Conservation (phyloP, 1,140 invertebrate species). For the Chlorops oryzae region DNA sequence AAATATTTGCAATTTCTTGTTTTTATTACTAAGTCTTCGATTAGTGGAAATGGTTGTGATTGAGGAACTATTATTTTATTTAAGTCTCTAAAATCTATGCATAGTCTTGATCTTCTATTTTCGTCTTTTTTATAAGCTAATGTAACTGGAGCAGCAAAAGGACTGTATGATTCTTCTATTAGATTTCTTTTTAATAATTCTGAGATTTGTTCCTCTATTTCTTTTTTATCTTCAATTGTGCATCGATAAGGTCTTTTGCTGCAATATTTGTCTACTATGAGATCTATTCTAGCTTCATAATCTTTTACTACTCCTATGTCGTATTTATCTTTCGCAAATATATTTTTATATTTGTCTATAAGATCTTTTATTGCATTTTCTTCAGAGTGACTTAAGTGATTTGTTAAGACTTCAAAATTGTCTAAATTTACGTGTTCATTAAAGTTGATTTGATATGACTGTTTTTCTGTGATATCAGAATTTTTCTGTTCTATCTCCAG, state of each 20-base stretch:
- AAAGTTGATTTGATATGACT: constrained; percentile 24
- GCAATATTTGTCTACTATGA: constrained; percentile 31
- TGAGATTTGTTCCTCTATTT: constrained; percentile 33
- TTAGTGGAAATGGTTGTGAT: too few species aligned
- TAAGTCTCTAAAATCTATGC: too few species aligned
- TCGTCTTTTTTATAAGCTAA: too few species aligned
- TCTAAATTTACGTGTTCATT: constrained; percentile 28
- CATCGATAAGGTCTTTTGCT: constrained; percentile 34
- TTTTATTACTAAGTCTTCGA: constrained; percentile 34
- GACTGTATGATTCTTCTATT: constrained; percentile 34
- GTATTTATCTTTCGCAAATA: constrained; percentile 31
- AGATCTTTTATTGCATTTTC: constrained; percentile 22
- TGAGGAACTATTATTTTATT: too few species aligned
- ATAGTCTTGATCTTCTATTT: constrained; percentile 26
- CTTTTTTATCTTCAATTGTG: constrained; percentile 25
- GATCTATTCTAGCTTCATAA: constrained; percentile 34
- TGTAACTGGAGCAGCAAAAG: constrained; percentile 33
- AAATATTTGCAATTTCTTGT: constrained; percentile 39
- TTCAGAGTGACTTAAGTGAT: constrained; percentile 24
- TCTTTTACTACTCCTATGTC: constrained; percentile 16
- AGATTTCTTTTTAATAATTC: constrained; percentile 27
- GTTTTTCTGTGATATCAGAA: constrained; percentile 9
- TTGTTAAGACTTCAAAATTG: constrained; percentile 26
- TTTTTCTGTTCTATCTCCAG: constrained; percentile 19
- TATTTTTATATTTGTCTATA: constrained; percentile 25